Evolutionary conservation across 2,113 vertebrate species (phyloP).

Genomic region (Sula dactylatra): DNA sequence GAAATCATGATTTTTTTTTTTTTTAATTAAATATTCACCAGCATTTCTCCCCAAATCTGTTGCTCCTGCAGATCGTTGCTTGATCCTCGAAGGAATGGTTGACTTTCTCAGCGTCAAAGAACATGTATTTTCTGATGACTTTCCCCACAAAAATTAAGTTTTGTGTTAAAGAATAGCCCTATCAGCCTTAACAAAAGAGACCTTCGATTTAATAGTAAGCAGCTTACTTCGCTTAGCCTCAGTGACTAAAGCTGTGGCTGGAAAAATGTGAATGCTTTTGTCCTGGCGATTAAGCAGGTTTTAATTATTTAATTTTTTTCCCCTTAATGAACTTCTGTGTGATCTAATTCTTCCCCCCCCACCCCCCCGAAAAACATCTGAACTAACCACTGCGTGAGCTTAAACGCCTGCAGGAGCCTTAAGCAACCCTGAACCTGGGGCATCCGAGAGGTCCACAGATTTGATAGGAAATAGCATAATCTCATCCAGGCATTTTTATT

Average conservation of each 20-base stretch:
- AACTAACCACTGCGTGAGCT: background rate
- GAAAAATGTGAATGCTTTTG: conserved; percentile 35
- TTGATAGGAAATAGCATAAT: background rate
- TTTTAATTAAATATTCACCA: background rate
- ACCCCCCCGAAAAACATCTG: background rate
- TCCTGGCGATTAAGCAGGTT: conserved; percentile 39
- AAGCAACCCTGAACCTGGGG: background rate
- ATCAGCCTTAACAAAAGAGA: conserved; percentile 22
- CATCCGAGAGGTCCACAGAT: background rate
- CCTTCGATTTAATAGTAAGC: conserved; percentile 33
- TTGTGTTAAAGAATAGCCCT: background rate
- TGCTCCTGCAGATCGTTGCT: background rate
- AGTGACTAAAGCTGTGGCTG: background rate
- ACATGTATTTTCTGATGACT: background rate
- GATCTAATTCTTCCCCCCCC: background rate
- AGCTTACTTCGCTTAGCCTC: conserved; percentile 37
- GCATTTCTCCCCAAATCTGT: background rate
- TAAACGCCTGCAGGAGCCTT: background rate
- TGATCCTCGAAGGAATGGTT: background rate
- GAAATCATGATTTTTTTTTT: background rate
- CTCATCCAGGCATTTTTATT: background rate
- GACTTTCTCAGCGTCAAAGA: background rate
- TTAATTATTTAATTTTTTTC: background rate
- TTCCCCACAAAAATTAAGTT: background rate
- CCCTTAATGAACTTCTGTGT: background rate